Conservation (phyloP, 2,888 invertebrate genomes). For the Apocheima hispidaria region DNA sequence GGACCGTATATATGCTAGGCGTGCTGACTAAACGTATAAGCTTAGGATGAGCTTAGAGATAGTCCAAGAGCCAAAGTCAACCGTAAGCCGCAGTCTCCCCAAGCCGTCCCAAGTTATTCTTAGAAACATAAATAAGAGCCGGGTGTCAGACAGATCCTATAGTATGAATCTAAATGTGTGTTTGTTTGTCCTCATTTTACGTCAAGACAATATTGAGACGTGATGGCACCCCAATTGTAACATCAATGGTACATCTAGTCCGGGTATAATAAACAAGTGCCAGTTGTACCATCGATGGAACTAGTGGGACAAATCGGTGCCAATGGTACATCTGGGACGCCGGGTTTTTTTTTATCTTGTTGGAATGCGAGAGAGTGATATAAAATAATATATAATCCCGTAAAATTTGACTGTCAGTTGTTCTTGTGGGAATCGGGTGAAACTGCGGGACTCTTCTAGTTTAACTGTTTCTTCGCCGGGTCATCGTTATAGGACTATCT, state of each 20-base stretch:
- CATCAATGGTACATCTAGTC: too few species aligned
- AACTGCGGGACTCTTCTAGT: neutral
- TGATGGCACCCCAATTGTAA: too few species aligned
- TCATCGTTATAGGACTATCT: slow-evolving; percentile 60
- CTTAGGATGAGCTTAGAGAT: neutral
- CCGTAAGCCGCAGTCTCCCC: slow-evolving; percentile 2
- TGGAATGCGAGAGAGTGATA: too few species aligned
- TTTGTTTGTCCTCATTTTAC: neutral
- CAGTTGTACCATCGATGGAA: too few species aligned
- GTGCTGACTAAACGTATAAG: neutral
- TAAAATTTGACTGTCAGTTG: neutral
- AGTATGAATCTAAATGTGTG: neutral
- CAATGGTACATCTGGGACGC: too few species aligned
- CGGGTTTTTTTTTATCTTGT: too few species aligned
- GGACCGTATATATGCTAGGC: too few species aligned
- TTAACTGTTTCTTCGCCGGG: neutral
- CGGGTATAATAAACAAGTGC: too few species aligned
- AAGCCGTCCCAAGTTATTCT: slow-evolving; percentile 32
- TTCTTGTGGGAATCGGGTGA: neutral
- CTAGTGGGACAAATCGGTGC: too few species aligned
- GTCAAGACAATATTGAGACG: neutral
- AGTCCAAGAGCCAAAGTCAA: slow-evolving; percentile 7
- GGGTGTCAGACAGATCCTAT: slow-evolving; percentile 1
- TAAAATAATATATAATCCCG: neutral
- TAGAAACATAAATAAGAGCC: slow-evolving; percentile 45